A percentile compares a stretch with the other conserved stretches of the same genome.
These are phyloP conservation scores for Leucopternis melanops DNA, from an alignment of 2,113 vertebrate species.

Conservation along the genomic window DNA sequence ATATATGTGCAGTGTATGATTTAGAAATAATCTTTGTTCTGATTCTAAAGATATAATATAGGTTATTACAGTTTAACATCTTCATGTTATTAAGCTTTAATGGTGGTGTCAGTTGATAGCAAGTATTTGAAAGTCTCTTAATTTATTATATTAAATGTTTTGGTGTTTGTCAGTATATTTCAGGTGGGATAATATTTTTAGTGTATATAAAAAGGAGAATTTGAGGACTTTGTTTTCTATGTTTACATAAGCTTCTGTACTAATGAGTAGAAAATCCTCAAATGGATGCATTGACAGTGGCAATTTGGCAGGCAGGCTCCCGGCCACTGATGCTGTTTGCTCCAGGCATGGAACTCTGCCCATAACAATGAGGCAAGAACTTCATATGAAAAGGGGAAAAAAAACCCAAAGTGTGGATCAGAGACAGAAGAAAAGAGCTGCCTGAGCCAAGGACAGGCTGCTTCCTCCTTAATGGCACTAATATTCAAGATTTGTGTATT, in stretches of 20 bases:
- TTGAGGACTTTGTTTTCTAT: background rate
- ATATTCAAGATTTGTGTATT: background rate
- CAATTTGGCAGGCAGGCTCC: conserved; percentile 13
- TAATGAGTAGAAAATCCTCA: conserved; percentile 16
- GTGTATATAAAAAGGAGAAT: background rate
- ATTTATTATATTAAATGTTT: background rate
- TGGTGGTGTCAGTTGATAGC: background rate
- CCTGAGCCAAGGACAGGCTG: conserved; percentile 23
- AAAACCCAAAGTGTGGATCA: background rate
- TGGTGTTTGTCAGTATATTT: background rate
- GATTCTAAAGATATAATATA: background rate
- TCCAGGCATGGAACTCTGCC: background rate
- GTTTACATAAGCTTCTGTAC: conserved; percentile 5
- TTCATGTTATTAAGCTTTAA: background rate
- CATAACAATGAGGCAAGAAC: background rate
- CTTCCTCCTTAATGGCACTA: conserved; percentile 13
- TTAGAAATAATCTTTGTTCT: background rate
- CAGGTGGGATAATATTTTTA: background rate
- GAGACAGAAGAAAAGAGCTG: background rate
- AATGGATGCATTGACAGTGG: background rate
- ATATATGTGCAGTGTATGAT: no score
- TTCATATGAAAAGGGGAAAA: background rate
- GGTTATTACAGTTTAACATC: background rate
- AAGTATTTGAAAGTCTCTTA: background rate
- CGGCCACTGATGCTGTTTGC: background rate